Base-by-base conservation (phyloP, 2,797 vertebrate species). In the Ctenosaura bakeri region DNA sequence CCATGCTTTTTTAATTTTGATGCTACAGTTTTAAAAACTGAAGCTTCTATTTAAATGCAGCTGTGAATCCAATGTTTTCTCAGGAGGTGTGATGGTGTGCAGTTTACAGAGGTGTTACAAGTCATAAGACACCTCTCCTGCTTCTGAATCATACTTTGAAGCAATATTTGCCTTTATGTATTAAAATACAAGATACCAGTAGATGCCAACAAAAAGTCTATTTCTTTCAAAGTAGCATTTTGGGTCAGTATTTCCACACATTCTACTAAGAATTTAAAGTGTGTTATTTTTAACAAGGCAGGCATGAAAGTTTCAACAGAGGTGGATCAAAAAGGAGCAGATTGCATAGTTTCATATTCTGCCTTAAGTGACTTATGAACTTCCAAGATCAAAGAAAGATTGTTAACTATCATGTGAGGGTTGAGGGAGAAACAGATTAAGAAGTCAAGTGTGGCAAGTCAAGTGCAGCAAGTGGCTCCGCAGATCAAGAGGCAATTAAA, bases 301-400 rank as follows among this genome's bases (percentile, higher is more conserved):
- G 83, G 52, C 78, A 90, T 83, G 54, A 78, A 89, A 92, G 87
- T 73, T 38, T 20, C 18, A 94, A 85, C 9, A 35, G 4, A 18
- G 64, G n/a, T 78, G 52, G 46, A 92, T 85, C 18, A 76, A 76
- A 9, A 88, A 8, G 9, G 12, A 89, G 54, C 18, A 84, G 2
- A 8, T 7, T 0, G 38, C 54, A 80, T 2, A 88, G 89, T 38
- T 88, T 90, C 42, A 76, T 6, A 59, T 56, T 71, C 0, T 77
- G 69, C 80, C 83, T 83, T n/a, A 54, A 77, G 73, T 78, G 14
- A 77, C 85, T 83, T 77, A 0, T 32, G 59, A 80, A 88, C 64
- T 88, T 22, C 9, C 77, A 6, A 92, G 90, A 90, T 66, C 71
- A 92, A 82, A 92, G 59, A 56, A 42, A 90, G 77, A 64, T 32